Evolutionary conservation across 1,140 invertebrate genomes (phyloP), one percentile per base, ranked within the genome.

Genomic region (Dendrolimus punctatus): DNA sequence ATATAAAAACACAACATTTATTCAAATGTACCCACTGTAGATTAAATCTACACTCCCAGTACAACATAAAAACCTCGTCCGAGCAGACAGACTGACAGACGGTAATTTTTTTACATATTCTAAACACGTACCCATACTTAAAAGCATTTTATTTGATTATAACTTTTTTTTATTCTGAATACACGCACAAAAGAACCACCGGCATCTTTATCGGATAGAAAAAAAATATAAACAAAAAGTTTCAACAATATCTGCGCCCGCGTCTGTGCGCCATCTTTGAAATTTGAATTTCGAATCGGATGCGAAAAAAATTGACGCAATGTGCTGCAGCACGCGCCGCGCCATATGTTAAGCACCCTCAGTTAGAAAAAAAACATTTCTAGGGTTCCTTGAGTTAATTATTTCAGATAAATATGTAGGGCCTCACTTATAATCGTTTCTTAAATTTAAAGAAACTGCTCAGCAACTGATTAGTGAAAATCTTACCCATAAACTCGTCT

Each of bases 201-300:
- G 40, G 42, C 37, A 39, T 37, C 36, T 41, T 52, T 53, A 41
- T 51, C 42, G 39, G 48, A 42, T 40, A 8, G 37, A 57, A 53
- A 52, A 57, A 64, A 67, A 60, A 58, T 59, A 57, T 62, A 68
- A 64, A 60, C 43, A 61, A 64, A 60, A 66, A 62, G 57, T 46
- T 60, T 62, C 62, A 60, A 66, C 61, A 68, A 73, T 71, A 80
- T 74, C 65, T 39, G 39, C 66, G 66, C 62, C 58, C 55, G 68
- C 68, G 67, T 76, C 79, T 75, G 71, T 80, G 76, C 69, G 63
- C 64, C 62, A 64, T 73, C 66, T 71, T 71, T 65, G 60, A 71
- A 77, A 73, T 79, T 85, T 69, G 68, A 80, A 85, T 80, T 79
- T 80, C 72, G 71, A 84, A 82, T 81, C 72, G 81, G 81, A 85